phyloP scores from a whole-genome alignment of 35 echinoderm and acorn worm species.

The Apostichopus californicus region DNA sequence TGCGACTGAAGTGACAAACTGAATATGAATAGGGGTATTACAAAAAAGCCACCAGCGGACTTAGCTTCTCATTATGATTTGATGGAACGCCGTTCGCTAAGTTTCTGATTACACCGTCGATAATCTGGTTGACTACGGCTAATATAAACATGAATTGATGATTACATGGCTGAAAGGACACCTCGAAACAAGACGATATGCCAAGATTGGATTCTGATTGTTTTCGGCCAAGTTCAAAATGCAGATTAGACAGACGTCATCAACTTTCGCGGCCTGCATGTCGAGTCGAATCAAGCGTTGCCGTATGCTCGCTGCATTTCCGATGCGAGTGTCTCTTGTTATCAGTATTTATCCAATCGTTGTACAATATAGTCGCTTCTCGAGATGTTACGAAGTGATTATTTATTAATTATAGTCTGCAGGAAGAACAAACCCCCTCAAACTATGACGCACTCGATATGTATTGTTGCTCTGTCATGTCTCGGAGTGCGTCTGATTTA shows the following conservation, averaged over 20 bases:
- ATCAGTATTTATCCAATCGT: slow-evolving; percentile 33
- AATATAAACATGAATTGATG: slow-evolving; percentile 61
- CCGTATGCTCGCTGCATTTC: neutral
- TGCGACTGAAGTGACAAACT: slow-evolving; percentile 30
- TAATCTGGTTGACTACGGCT: slow-evolving; percentile 57
- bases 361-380: neutral
- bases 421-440: neutral
- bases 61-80: slow-evolving; percentile 12
- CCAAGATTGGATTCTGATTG: slow-evolving; percentile 25
- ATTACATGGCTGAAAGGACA: slow-evolving; percentile 52
- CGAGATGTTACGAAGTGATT: slow-evolving; percentile 8
- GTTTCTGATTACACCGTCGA: slow-evolving; percentile 51
- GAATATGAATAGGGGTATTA: slow-evolving; percentile 48
- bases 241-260: neutral
- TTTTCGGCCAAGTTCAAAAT: slow-evolving; percentile 48
- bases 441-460: neutral
- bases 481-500: neutral
- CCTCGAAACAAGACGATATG: slow-evolving; percentile 33
- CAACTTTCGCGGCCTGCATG: neutral
- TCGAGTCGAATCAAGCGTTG: slow-evolving; percentile 14
- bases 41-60: slow-evolving; percentile 36
- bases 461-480: neutral
- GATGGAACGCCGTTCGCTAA: slow-evolving; percentile 42
- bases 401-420: slow-evolving; percentile 53
- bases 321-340: neutral